Percentiles rank a stretch among this genome's conserved stretches.
phyloP scores from a whole-genome alignment of 2,888 invertebrate genomes.

The Eutolmus rufibarbis region DNA sequence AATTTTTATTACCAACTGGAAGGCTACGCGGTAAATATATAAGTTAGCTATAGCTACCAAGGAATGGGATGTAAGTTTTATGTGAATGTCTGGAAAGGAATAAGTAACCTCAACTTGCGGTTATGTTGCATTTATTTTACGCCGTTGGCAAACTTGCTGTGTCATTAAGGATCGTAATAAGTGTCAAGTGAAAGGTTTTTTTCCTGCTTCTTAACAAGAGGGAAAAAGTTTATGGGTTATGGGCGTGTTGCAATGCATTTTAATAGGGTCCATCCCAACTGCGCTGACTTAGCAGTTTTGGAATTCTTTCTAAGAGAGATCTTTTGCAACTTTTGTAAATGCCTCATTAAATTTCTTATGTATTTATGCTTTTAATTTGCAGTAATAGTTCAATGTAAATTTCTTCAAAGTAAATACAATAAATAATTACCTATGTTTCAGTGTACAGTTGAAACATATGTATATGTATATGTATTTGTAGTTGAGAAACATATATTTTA shows the following conservation, averaged over 20 bases:
- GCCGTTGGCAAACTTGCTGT: conserved; percentile 7
- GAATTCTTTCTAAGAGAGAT: background rate
- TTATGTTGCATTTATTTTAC: conserved; percentile 25
- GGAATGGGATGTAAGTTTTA: conserved; percentile 21
- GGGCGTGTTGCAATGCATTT: conserved; percentile 9
- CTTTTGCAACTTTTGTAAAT: background rate
- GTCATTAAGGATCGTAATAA: conserved; percentile 35
- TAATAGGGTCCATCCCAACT: background rate
- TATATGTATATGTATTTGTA: too few species aligned
- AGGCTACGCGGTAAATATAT: background rate
- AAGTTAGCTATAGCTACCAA: background rate
- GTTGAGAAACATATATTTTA: too few species aligned
- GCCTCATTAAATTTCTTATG: background rate
- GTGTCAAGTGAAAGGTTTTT: conserved; percentile 28
- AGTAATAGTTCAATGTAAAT: background rate
- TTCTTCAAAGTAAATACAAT: background rate
- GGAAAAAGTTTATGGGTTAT: conserved; percentile 4
- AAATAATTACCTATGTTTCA: background rate
- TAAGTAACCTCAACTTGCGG: conserved; percentile 28
- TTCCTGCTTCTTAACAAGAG: background rate
- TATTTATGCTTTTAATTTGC: background rate
- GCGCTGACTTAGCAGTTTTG: background rate
- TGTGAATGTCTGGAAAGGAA: background rate
- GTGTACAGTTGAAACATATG: too few species aligned
- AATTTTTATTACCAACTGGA: conserved; percentile 39